Percentiles rank a stretch among this genome's conserved stretches.
phyloP scores from a whole-genome alignment of 35 echinoderm and acorn worm species.

The Nesometra sesokonis region DNA sequence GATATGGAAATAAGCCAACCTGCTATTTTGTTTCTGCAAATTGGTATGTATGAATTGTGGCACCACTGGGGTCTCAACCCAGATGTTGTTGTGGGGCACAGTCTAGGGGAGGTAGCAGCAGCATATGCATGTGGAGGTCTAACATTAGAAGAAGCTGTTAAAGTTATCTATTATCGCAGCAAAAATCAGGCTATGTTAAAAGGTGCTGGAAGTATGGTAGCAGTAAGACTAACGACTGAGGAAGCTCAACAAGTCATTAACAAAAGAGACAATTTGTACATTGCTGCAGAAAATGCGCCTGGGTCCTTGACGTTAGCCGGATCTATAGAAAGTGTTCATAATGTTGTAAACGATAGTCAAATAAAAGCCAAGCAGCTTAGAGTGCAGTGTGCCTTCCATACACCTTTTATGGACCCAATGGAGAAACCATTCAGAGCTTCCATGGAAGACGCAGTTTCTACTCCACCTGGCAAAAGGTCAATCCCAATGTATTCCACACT shows the following conservation, averaged over 20 bases:
- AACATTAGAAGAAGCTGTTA: slow-evolving; percentile 66
- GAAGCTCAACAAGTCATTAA: slow-evolving; percentile 46
- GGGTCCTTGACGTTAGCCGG: slow-evolving; percentile 61
- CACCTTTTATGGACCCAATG: slow-evolving; percentile 71
- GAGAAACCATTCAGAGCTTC: slow-evolving; percentile 52
- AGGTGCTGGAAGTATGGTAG: slow-evolving; percentile 89
- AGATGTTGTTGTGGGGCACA: slow-evolving; percentile 70
- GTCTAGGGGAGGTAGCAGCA: slow-evolving; percentile 85
- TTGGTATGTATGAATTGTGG: slow-evolving; percentile 54
- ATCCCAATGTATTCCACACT: slow-evolving; percentile 69
- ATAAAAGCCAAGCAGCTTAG: slow-evolving; percentile 52
- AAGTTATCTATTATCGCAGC: slow-evolving; percentile 74
- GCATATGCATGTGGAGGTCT: slow-evolving; percentile 78
- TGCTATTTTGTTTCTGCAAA: slow-evolving; percentile 68
- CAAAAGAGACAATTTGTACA: slow-evolving; percentile 44
- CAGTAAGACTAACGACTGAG: slow-evolving; percentile 37
- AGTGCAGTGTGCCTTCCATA: slow-evolving; percentile 80
- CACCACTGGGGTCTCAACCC: slow-evolving; percentile 65
- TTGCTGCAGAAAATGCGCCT: slow-evolving; percentile 82
- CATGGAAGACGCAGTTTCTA: slow-evolving; percentile 58
- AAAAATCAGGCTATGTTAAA: slow-evolving; percentile 61
- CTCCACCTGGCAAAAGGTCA: slow-evolving; percentile 18
- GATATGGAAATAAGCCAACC: slow-evolving; percentile 73
- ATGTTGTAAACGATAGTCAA: slow-evolving; percentile 37
- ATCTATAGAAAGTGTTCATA: slow-evolving; percentile 33